These are phyloP conservation scores for Lithobius niger DNA, from an alignment of 1,140 invertebrate genomes.

Conservation along the genomic window DNA sequence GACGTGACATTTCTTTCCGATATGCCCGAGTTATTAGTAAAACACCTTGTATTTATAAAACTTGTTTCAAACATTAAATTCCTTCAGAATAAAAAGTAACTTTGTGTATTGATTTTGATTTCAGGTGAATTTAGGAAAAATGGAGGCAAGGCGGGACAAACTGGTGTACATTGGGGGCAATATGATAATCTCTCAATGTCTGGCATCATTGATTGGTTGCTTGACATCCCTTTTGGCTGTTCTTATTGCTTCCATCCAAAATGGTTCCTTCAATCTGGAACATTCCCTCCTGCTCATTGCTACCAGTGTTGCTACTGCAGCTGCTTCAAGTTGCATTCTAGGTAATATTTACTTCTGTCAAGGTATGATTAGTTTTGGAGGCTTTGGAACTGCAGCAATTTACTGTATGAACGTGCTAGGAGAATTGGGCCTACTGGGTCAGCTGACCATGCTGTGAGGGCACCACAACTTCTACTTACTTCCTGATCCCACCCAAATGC, in stretches of 20 bases:
- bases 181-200: slow-evolving; percentile 74
- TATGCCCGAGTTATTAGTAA: too few relatives aligned
- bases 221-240: slow-evolving; percentile 74
- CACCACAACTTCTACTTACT: too few relatives aligned
- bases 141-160: slow-evolving; percentile 50
- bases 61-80: too few relatives aligned
- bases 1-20: too few relatives aligned
- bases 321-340: slow-evolving; percentile 74
- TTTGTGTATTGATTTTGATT: slow-evolving; percentile 14
- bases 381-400: background rate
- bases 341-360: slow-evolving; percentile 32
- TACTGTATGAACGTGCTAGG: too few relatives aligned
- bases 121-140: slow-evolving; percentile 60
- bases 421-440: too few relatives aligned
- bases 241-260: slow-evolving; percentile 64
- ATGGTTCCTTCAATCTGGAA: slow-evolving; percentile 60
- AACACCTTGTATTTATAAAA: too few relatives aligned
- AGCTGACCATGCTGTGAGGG: too few relatives aligned
- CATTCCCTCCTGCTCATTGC: slow-evolving; percentile 76
- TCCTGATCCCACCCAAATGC: too few relatives aligned
- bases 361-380: background rate
- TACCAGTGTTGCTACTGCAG: slow-evolving; percentile 76
- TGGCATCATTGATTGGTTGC: slow-evolving; percentile 85
- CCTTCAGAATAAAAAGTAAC: too few relatives aligned
- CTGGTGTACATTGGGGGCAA: slow-evolving; percentile 68